Base-by-base conservation (phyloP, 2,797 vertebrate genomes). In the Pogonophryne albipinna region DNA sequence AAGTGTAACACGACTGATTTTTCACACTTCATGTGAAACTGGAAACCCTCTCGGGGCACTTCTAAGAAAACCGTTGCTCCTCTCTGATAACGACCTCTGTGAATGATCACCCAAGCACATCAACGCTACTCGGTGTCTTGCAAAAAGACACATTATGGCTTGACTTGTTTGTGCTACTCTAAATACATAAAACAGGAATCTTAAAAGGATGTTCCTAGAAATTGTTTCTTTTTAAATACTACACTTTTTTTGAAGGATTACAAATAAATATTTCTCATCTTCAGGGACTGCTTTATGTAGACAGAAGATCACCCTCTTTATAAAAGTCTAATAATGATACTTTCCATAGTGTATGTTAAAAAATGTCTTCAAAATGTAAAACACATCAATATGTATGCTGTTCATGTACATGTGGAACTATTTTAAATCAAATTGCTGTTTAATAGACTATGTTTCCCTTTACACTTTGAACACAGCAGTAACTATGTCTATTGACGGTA, bases 1-100 rank as follows among this genome's bases (percentile, higher is more conserved):
- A 60, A 60, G 34, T 15, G 14, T 74, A 45, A 66, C 66, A 47
- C 4, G 4, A 16, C 10, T 31, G 57, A 52, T 42, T 75, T 69
- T 55, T 74, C 66, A 51, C 7, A 15, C 45, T 58, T 52, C 51
- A 47, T 60, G 20, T 66, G 17, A 69, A 75, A 67, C 47, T 74
- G 31, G 23, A 65, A 76, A n/a, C 4, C 16, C 38, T 31, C 62
- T 62, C 10, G 2, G 60, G 71, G 67, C 58, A 68, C 66, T 70
- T 78, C 42, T 23, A 38, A 65, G 74, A 58, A 74, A 68, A 20
- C 23, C 14, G n/a, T 57, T 17, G 7, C 58, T 23, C 11, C 12
- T 69, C 49, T 6, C 62, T 59, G 53, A 69, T 49, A 71, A 27
- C 11, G 31, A 68, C 13, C 55, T 55, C 65, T 67, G 61, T 64